Evolutionary conservation across 1,140 invertebrate species (phyloP), one percentile per base, ranked within the genome.

Genomic region (Hylaeus volcanicus): DNA sequence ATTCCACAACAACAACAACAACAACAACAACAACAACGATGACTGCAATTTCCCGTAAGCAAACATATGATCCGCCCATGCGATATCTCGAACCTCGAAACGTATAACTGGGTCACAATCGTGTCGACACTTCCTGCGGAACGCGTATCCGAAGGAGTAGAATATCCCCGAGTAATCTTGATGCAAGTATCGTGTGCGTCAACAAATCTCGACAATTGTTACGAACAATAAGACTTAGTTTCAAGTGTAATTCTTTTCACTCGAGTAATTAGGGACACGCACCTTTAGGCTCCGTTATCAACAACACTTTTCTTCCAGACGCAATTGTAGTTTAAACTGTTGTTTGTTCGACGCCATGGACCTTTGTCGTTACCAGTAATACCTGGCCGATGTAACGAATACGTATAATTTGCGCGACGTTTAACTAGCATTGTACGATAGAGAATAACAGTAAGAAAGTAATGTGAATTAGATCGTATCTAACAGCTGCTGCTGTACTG

Each of bases 121-220:
- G 55, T 80, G 79, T 80, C 79, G 79, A 80, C 79, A 80, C 64
- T 80, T 80, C 79, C 73, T 80, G 79, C 73, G 73, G 79, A 75
- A 80, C 73, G 73, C n/a, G 66, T 75, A 43, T 39, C 14, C 37
- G 15, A 48, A 74, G 63, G 37, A 71, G 45, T 55, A 63, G 72
- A 75, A 48, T 53, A 68, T 45, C 61, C 26, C 26, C 26, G 8
- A n/a, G 63, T 26, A 74, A 80, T 80, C 71, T 80, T 74, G 64
- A 74, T 56, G 77, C 72, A 63, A 79, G 74, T 79, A 56, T 73
- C 43, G 58, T 43, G 73, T 75, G 69, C 79, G 72, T 80, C 55
- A 74, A 75, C 79, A 64, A 45, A 75, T 61, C 53, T 3, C 53
- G 39, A 8, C 12, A 15, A 26, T 51, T 66, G 37, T 69, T 74